These are phyloP conservation scores for Drosophila gunungcola DNA, from an alignment of 1,140 invertebrate species.

Conservation along the genomic window DNA sequence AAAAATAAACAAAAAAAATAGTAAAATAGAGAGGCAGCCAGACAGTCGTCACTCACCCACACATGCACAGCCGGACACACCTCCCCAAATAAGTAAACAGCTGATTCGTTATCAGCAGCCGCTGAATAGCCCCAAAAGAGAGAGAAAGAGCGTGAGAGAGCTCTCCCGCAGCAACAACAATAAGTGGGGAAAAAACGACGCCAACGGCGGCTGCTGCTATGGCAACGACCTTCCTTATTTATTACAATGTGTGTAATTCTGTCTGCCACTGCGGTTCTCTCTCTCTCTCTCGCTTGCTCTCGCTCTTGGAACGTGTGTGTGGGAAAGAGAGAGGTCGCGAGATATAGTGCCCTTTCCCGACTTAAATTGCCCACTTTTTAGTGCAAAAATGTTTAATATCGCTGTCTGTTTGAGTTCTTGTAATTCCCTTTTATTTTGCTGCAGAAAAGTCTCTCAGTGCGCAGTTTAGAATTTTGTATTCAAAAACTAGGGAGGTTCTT, in stretches of 20 bases:
- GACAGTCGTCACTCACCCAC: slow-evolving; percentile 49
- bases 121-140: slow-evolving; percentile 59
- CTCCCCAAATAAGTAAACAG: slow-evolving; percentile 65
- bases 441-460: slow-evolving; percentile 43
- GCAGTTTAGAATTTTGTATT: slow-evolving; percentile 26
- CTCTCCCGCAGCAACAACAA: slow-evolving; percentile 48
- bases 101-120: slow-evolving; percentile 73
- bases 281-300: slow-evolving; percentile 14
- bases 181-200: slow-evolving; percentile 47
- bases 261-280: slow-evolving; percentile 33
- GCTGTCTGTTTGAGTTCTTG: slow-evolving; percentile 50
- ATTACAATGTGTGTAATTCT: slow-evolving; percentile 80
- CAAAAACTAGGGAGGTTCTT: neutral
- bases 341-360: slow-evolving; percentile 30
- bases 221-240: slow-evolving; percentile 84
- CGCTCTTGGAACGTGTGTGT: slow-evolving; percentile 30
- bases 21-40: slow-evolving; percentile 49
- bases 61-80: slow-evolving; percentile 46
- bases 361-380: slow-evolving; percentile 77
- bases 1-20: slow-evolving; percentile 26
- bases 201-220: slow-evolving; percentile 71
- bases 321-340: slow-evolving; percentile 21
- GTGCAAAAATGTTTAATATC: slow-evolving; percentile 79
- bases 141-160: slow-evolving; percentile 29
- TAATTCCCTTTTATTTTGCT: slow-evolving; percentile 22